Base-by-base conservation (phyloP, 1,140 invertebrate genomes). In the Tribolium castaneum region DNA sequence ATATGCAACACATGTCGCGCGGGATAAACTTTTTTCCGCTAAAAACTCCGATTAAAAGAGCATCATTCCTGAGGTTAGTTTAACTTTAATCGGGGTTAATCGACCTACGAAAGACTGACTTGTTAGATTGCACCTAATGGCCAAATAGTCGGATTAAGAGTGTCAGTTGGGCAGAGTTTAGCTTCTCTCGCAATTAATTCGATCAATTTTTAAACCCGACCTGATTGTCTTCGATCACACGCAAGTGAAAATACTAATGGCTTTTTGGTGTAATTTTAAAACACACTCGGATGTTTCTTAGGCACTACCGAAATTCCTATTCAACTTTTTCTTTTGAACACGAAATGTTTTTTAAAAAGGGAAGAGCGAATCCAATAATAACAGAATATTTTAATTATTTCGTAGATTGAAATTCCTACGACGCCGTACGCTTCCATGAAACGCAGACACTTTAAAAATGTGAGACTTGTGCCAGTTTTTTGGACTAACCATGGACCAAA, bases 331-430 rank as follows among this genome's bases (percentile, higher is more conserved):
- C 54, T 66, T 35, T 35, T 66, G 13, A 66, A 62, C 13, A 62
- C 56, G 56, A 66, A 39, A 13, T 66, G 3, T 66, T 12, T 66
- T 34, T 66, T 30, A 66, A 12, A 66, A 59, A 66, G 30, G 59
- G 59, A 66, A 22, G 59, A 13, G 59, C 13, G 30, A 39, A 66
- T 66, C 35, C 59, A 66, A 66, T 66, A 62, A 25, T 62, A 66
- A 66, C 59, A 66, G 59, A 66, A 66, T 66, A 30, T 66, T 66
- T 59, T 66, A 66, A 66, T 66, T 66, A 66, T 66, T 66, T 14
- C 12, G 14, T 66, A 66, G 30, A 66, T 66, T 66, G 45, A 66
- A 66, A 66, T 66, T 66, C 59, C 59, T 13, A 1, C 3, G 30
- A 34, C 59, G 59, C 25, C 12, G 59, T 14, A 12, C 59, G 59